phyloP scores from a whole-genome alignment of 2,888 invertebrate species.

The Nomada hirtipes region DNA sequence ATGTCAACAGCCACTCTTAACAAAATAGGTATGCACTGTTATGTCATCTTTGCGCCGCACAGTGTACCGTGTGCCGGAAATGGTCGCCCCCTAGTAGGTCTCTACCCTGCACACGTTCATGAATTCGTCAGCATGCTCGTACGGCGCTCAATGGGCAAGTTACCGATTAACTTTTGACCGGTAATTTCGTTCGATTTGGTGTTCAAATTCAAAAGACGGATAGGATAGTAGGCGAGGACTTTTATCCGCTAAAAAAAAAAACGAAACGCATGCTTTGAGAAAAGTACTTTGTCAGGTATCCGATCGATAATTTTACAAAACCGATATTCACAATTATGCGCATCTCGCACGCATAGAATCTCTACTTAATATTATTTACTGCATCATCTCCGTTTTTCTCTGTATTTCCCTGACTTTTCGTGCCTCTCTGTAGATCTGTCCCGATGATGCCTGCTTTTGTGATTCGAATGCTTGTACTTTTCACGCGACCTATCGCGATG shows the following conservation, averaged over 20 bases:
- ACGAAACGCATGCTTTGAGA: too few species aligned
- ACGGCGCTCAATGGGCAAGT: not conserved
- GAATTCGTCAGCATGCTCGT: not conserved
- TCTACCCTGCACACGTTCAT: too few species aligned
- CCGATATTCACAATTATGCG: not conserved
- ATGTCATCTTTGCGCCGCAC: not conserved
- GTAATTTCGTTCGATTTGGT: not conserved
- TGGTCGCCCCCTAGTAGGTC: not conserved
- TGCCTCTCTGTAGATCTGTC: constrained; percentile 58
- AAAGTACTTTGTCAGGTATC: not conserved
- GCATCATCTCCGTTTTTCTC: constrained; percentile 49
- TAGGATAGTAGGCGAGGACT: too few species aligned
- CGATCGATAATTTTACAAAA: not conserved
- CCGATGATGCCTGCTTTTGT: constrained; percentile 62
- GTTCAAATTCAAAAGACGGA: too few species aligned
- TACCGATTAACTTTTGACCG: not conserved
- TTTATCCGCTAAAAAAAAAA: too few species aligned
- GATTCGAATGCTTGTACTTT: constrained; percentile 56
- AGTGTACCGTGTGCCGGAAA: not conserved
- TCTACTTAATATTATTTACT: not conserved
- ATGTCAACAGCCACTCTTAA: not conserved
- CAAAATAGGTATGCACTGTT: not conserved
- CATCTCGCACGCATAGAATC: not conserved
- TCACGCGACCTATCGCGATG: constrained; percentile 52
- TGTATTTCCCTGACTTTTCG: constrained; percentile 44